Conservation (phyloP, 2,888 invertebrate species). For the Macrophya annulata region DNA sequence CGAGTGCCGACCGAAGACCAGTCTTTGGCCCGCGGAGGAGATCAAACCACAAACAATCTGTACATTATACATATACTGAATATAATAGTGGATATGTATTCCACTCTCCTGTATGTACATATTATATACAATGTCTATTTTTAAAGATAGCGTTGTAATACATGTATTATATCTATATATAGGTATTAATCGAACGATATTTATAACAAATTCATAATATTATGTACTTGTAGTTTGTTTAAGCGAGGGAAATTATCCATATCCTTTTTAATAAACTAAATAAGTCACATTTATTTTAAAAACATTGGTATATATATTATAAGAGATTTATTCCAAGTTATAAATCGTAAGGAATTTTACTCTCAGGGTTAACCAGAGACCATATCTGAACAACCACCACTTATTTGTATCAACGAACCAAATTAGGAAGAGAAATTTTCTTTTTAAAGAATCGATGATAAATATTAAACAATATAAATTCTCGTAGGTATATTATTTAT, state of each 20-base stretch:
- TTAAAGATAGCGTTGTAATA: neutral
- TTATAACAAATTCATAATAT: neutral
- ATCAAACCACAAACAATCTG: constrained; percentile 26
- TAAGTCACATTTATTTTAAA: neutral
- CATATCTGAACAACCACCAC: neutral
- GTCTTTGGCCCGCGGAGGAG: constrained; percentile 27
- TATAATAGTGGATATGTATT: neutral
- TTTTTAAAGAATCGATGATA: neutral
- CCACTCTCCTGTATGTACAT: neutral
- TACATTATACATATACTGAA: neutral
- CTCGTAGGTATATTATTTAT: too few species aligned
- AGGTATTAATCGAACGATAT: neutral
- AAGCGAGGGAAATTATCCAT: neutral
- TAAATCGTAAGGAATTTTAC: neutral
- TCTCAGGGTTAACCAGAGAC: constrained; percentile 34
- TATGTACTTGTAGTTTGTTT: too few species aligned
- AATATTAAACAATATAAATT: too few species aligned
- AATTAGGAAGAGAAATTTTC: constrained; percentile 13
- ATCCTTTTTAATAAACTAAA: neutral
- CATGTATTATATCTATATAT: neutral
- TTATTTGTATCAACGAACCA: neutral
- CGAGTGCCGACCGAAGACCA: constrained; percentile 13
- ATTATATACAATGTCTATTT: neutral
- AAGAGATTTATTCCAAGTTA: too few species aligned
- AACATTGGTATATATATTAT: too few species aligned